These are phyloP conservation scores for Scarus forsteni DNA, from an alignment of 2,797 vertebrate genomes.

Conservation along the genomic window DNA sequence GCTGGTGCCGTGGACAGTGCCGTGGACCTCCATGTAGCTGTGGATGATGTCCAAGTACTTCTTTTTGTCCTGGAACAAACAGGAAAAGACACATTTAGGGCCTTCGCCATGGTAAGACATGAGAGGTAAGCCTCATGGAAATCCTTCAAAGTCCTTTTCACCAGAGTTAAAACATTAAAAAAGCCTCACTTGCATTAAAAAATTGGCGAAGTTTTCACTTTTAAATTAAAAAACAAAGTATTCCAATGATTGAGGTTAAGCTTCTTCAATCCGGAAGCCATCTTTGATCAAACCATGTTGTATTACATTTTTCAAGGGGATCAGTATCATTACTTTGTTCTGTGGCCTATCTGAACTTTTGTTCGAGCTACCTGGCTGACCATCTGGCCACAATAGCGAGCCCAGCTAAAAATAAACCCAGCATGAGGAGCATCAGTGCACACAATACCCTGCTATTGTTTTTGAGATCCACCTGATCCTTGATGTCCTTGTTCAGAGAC, in stretches of 20 bases:
- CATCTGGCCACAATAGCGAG: constrained; percentile 56
- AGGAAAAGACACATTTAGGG: not conserved
- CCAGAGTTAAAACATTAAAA: not conserved
- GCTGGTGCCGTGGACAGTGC: constrained; percentile 95
- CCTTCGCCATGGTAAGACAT: no score
- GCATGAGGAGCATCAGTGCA: constrained; percentile 19
- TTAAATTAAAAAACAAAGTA: not conserved
- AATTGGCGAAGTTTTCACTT: not conserved
- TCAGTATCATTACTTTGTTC: constrained; percentile 37
- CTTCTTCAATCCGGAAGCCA: not conserved
- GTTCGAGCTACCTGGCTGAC: constrained; percentile 54
- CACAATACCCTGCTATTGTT: constrained; percentile 29
- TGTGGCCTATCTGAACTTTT: constrained; percentile 46
- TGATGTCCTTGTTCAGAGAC: constrained; percentile 12
- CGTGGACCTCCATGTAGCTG: constrained; percentile 96
- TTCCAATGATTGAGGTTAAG: constrained; percentile 3
- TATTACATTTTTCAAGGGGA: constrained; percentile 12
- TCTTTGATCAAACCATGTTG: not conserved
- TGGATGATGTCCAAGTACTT: constrained; percentile 95
- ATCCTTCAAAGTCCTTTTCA: not conserved
- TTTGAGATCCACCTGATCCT: constrained; percentile 30
- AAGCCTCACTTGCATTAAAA: not conserved
- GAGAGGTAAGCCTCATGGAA: not conserved
- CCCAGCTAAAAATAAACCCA: constrained; percentile 54
- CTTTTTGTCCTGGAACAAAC: constrained; percentile 90